Percentiles rank a stretch among this genome's conserved stretches.
phyloP scores from a whole-genome alignment of 2,888 invertebrate genomes.

The Ptychoptera contaminata region DNA sequence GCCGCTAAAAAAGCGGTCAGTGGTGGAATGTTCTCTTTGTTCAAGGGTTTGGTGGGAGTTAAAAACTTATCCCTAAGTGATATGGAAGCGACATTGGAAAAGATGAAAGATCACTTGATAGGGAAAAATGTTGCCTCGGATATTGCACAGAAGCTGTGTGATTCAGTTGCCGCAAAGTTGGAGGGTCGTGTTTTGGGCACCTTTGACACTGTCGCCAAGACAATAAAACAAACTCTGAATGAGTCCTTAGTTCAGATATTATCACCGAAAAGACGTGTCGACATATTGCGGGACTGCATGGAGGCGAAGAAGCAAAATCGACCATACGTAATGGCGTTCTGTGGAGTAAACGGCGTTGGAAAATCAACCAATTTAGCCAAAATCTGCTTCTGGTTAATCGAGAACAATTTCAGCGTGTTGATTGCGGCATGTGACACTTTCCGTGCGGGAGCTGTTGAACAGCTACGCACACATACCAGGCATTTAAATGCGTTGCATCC shows the following conservation, averaged over 20 bases:
- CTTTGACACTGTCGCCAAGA: constrained; percentile 80
- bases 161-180: constrained; percentile 76
- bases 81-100: constrained; percentile 77
- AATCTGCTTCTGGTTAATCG: constrained; percentile 98
- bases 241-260: constrained; percentile 88
- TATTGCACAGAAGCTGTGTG: constrained; percentile 84
- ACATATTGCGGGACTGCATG: constrained; percentile 89
- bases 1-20: constrained; percentile 18
- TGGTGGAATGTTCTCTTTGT: constrained; percentile 66
- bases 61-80: constrained; percentile 70
- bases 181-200: constrained; percentile 89
- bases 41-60: constrained; percentile 74
- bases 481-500: constrained; percentile 92
- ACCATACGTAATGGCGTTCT: constrained; percentile 94
- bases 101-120: constrained; percentile 90
- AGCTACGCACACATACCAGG: constrained; percentile 84
- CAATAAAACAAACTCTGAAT: constrained; percentile 73
- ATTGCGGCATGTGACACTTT: constrained; percentile 99
- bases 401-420: constrained; percentile 87
- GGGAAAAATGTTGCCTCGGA: constrained; percentile 95
- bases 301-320: constrained; percentile 69
- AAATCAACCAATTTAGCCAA: constrained; percentile 98
- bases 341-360: constrained; percentile 97
- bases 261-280: constrained; percentile 86
- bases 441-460: constrained; percentile 97